phyloP scores from a whole-genome alignment of 2,113 vertebrate species.

The Misgurnus anguillicaudatus region DNA sequence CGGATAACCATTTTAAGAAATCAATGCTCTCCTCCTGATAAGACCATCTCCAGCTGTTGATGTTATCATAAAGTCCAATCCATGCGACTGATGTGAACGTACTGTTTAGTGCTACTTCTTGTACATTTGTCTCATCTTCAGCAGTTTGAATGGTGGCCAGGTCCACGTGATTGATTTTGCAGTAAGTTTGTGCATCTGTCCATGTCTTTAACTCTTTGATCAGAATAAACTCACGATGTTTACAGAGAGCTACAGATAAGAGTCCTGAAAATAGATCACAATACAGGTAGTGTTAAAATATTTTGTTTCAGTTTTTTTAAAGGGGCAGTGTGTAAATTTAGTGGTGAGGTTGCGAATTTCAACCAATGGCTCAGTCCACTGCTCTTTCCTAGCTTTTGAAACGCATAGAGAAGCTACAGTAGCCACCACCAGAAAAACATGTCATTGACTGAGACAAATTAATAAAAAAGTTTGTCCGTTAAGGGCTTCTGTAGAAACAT shows the following conservation, averaged over 20 bases:
- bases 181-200: not conserved
- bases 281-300: not conserved
- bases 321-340: no score
- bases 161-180: not conserved
- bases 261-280: constrained; percentile 6
- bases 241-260: not conserved
- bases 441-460: no score
- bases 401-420: no score
- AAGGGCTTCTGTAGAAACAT: no score
- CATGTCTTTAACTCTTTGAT: constrained; percentile 22
- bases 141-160: constrained; percentile 5
- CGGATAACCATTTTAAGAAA: not conserved
- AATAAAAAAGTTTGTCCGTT: no score
- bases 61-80: constrained; percentile 26
- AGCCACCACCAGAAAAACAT: no score
- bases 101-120: not conserved
- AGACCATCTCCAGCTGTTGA: not conserved
- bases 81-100: not conserved
- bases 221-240: constrained; percentile 8
- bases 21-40: not conserved
- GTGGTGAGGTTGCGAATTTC: no score
- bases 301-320: no score
- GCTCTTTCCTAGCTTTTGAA: no score
- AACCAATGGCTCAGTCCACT: no score
- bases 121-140: not conserved